Base-by-base conservation (phyloP, 2,797 vertebrate genomes). In the Hydrocynus forskahlii region DNA sequence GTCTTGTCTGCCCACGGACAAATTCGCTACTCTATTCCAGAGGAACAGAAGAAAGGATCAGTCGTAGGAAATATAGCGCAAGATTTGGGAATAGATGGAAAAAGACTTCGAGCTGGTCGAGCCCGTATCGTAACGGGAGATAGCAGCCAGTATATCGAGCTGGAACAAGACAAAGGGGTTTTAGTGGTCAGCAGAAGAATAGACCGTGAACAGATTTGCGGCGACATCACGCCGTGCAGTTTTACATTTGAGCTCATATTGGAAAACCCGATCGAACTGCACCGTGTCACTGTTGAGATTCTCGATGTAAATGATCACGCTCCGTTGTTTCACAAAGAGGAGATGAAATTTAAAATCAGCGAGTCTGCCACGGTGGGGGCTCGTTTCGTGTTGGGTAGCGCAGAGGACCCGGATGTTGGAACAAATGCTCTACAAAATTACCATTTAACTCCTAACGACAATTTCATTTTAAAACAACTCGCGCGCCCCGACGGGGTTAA, bases 221-320 rank as follows among this genome's bases (percentile, higher is more conserved):
- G 62, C 29, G 72, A 82, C 25, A 67, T 29, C n/a, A 59, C 77
- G 19, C 73, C 80, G 2, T 85, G 84, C 52, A 82, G 59, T 35
- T 79, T 85, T 40, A 82, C 45, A 13, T 82, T 85, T 76, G 77
- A 83, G 52, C 57, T 85, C 0, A 80, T 85, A 45, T 43, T 80
- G 1, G 81, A 85, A 80, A 77, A 81, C 23, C 81, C 79, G 0
- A 80, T 84, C 45, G 43, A 83, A 43, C 52, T 83, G 9, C 70
- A 81, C 35, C 35, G 23, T 19, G 57, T 84, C 8, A 85, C 73
- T 2, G n/a, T 82, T 13, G 78, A 82, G 55, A 83, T 80, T 35
- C 60, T 63, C 5, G 78, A 80, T 55, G 78, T 89, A 0, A 90
- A 91, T 25, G 90, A 91, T 63, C 77, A 91, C 43, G 38, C 84